phyloP scores from a whole-genome alignment of 2,797 vertebrate species.

The Falco berigora region DNA sequence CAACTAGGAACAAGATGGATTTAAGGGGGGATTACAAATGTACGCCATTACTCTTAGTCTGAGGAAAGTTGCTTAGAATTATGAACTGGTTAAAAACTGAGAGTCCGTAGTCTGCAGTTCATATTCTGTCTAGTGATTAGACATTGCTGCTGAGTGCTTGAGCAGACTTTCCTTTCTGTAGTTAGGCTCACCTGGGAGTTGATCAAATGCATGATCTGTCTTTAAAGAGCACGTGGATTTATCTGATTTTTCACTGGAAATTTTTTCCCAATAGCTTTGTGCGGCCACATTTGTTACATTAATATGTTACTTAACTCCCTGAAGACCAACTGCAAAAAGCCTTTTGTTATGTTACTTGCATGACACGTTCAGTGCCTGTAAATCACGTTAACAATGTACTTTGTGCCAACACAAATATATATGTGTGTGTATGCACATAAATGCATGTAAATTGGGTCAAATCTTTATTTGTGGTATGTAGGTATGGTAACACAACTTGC shows the following conservation, averaged over 20 bases:
- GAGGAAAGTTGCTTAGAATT: neutral
- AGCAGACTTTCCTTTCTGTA: neutral
- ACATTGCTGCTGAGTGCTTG: neutral
- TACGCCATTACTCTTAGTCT: neutral
- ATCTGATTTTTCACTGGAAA: neutral
- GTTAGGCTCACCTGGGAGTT: neutral
- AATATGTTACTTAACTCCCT: neutral
- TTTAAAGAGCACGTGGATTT: neutral
- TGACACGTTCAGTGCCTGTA: neutral
- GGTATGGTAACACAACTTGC: constrained; percentile 87
- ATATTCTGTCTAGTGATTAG: neutral
- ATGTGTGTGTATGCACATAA: neutral
- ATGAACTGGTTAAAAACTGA: neutral
- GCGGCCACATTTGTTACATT: neutral
- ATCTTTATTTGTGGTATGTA: constrained; percentile 40
- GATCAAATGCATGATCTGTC: neutral
- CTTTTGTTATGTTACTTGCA: neutral
- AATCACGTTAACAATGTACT: neutral
- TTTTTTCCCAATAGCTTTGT: neutral
- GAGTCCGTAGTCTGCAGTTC: neutral
- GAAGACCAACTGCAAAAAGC: neutral
- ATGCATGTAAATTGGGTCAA: neutral
- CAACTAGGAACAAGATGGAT: neutral
- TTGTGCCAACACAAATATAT: neutral
- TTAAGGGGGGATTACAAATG: neutral